Evolutionary conservation across 35 echinoderm and acorn worm genomes (phyloP).

Genomic region (Heliocidaris erythrogramma): DNA sequence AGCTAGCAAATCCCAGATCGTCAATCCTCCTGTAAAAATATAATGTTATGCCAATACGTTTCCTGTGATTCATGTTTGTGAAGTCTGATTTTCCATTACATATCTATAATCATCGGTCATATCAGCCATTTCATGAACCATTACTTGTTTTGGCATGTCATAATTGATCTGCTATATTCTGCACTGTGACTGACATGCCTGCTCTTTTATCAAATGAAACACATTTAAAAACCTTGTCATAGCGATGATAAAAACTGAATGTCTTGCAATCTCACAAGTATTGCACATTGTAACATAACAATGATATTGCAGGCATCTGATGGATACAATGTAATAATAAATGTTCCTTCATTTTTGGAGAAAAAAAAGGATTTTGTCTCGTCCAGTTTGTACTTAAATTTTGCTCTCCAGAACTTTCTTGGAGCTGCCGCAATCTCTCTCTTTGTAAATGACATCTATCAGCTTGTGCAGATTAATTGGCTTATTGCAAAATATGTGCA

Average conservation of each 20-base stretch:
- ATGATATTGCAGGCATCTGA: neutral
- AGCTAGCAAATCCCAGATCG: too few relatives aligned
- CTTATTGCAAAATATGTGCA: too few relatives aligned
- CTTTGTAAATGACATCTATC: too few relatives aligned
- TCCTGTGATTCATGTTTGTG: too few relatives aligned
- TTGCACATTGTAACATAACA: neutral
- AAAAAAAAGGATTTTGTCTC: neutral
- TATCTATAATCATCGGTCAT: too few relatives aligned
- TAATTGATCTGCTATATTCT: neutral
- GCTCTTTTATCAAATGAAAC: neutral
- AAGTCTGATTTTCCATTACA: too few relatives aligned
- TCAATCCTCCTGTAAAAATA: too few relatives aligned
- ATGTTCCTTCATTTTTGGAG: neutral
- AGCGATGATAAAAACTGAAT: neutral
- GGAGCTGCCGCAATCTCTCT: too few relatives aligned
- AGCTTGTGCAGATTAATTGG: too few relatives aligned
- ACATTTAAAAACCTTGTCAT: neutral
- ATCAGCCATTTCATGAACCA: neutral
- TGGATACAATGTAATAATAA: conserved; percentile 1
- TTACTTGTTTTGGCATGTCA: neutral
- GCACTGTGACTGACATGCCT: neutral
- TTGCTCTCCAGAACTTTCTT: neutral
- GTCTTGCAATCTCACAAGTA: neutral
- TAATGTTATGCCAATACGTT: too few relatives aligned
- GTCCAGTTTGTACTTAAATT: neutral